Conservation (phyloP, 2,888 invertebrate genomes). For the Temnothorax ravouxi region DNA sequence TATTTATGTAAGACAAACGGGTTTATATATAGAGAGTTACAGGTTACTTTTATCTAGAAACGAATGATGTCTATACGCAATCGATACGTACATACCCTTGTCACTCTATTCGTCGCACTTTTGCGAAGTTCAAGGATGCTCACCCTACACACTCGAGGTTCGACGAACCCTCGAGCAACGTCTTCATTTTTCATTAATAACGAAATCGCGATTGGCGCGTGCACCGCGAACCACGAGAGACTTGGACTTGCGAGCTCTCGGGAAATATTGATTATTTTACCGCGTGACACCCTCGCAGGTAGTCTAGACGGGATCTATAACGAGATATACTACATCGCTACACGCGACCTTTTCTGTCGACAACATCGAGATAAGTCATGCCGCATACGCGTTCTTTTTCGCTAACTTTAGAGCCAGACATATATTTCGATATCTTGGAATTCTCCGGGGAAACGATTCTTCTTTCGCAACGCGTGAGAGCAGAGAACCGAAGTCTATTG, state of each 20-base stretch:
- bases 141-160: constrained; percentile 28
- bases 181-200: constrained; percentile 54
- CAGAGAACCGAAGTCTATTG: not conserved
- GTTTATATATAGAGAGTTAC: not conserved
- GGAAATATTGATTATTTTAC: constrained; percentile 83
- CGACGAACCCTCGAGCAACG: not conserved
- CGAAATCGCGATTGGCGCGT: constrained; percentile 42
- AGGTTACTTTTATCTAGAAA: constrained; percentile 5
- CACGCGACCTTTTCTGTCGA: constrained; percentile 61
- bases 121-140: constrained; percentile 38
- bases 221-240: constrained; percentile 14
- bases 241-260: constrained; percentile 67
- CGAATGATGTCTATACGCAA: constrained; percentile 2
- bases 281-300: constrained; percentile 66
- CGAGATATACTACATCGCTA: constrained; percentile 52
- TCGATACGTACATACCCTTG: constrained; percentile 24
- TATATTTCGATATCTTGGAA: not conserved
- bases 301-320: constrained; percentile 74
- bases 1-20: constrained; percentile 7
- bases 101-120: constrained; percentile 9
- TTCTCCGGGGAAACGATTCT: not conserved
- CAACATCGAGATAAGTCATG: not conserved
- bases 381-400: not conserved
- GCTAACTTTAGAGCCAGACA: not conserved
- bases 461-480: not conserved